These are phyloP conservation scores for Deilephila elpenor DNA, from an alignment of 2,888 invertebrate species.

Conservation along the genomic window DNA sequence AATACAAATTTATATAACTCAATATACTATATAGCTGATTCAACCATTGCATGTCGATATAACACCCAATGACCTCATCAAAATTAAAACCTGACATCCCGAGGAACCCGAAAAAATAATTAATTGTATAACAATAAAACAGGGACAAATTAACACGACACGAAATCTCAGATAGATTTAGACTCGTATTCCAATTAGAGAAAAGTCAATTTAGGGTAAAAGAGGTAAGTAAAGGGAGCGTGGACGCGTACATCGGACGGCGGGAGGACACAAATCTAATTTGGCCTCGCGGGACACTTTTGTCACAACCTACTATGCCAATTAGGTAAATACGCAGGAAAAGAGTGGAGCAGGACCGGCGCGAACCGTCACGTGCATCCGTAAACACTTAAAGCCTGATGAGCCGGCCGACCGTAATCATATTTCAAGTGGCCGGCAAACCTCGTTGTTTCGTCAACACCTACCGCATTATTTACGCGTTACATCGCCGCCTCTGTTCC, in stretches of 20 bases:
- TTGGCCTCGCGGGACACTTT: conserved; percentile 68
- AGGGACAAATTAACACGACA: conserved; percentile 36
- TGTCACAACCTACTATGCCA: conserved; percentile 75
- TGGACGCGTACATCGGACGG: conserved; percentile 41
- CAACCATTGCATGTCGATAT: too few species aligned
- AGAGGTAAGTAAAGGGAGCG: conserved; percentile 73
- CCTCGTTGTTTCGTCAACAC: conserved; percentile 62
- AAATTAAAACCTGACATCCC: too few species aligned
- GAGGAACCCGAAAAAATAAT: not conserved
- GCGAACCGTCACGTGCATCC: conserved; percentile 67
- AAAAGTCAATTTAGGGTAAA: conserved; percentile 77
- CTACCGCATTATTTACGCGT: conserved; percentile 58
- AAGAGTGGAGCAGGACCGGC: conserved; percentile 28
- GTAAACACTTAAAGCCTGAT: conserved; percentile 71
- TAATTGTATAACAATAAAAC: not conserved
- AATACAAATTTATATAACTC: too few species aligned
- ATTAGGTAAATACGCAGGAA: conserved; percentile 77
- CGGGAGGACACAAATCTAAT: conserved; percentile 71
- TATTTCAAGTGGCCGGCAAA: conserved; percentile 66
- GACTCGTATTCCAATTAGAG: conserved; percentile 72
- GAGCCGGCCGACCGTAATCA: conserved; percentile 68
- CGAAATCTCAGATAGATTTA: conserved; percentile 56
- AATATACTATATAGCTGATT: too few species aligned
- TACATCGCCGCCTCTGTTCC: conserved; percentile 1
- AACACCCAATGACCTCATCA: too few species aligned